Conservation (phyloP, 2,888 invertebrate genomes). For the Andrena fulva region DNA sequence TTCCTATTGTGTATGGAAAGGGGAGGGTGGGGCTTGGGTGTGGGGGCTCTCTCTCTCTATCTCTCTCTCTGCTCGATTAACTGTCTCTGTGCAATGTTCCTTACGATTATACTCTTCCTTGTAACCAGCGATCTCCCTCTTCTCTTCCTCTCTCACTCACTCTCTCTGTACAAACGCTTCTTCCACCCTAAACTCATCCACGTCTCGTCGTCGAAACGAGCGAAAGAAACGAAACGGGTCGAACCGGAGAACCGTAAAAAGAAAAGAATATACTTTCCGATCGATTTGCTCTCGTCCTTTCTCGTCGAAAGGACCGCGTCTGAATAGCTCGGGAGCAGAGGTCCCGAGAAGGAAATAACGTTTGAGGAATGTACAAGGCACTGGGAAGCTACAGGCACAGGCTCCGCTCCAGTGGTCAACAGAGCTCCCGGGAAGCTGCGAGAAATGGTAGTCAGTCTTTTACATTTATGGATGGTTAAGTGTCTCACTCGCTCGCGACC, state of each 20-base stretch:
- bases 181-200: constrained; percentile 33
- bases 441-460: too few relatives aligned
- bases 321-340: background rate
- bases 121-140: background rate
- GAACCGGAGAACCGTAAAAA: constrained; percentile 16
- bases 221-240: constrained; percentile 35
- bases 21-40: constrained; percentile 26
- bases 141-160: background rate
- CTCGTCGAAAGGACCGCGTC: background rate
- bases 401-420: too few relatives aligned
- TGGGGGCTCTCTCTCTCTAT: background rate
- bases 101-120: constrained; percentile 15
- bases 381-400: too few relatives aligned
- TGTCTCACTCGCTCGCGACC: too few relatives aligned
- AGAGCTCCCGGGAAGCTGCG: too few relatives aligned
- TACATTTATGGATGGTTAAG: too few relatives aligned
- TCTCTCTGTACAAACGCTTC: constrained; percentile 1
- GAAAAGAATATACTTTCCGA: constrained; percentile 14
- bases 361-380: background rate
- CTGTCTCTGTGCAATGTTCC: constrained; percentile 30
- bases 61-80: constrained; percentile 19
- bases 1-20: constrained; percentile 75
- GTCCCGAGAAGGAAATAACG: background rate
- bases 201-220: constrained; percentile 43
- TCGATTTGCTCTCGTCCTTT: background rate